Evolutionary conservation across 2,797 vertebrate species (phyloP).

Genomic region (Buphagus erythrorhynchus): DNA sequence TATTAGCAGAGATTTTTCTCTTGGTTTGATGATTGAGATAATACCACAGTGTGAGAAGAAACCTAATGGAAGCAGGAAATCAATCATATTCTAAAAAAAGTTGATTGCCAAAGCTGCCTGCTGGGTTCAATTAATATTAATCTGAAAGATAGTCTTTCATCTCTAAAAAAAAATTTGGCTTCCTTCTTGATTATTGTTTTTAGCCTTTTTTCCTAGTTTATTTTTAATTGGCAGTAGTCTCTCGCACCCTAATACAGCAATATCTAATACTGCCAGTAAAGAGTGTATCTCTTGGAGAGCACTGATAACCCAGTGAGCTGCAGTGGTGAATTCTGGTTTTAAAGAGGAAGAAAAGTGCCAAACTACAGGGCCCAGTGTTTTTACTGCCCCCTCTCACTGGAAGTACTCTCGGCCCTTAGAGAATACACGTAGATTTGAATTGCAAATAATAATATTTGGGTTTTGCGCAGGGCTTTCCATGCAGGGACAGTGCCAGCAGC

Average conservation of each 20-base stretch:
- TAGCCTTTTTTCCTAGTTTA: background rate
- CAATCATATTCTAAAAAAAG: background rate
- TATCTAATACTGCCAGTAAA: rapidly evolving
- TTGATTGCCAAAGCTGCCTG: background rate
- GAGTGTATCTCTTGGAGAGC: rapidly evolving
- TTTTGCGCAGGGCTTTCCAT: rapidly evolving
- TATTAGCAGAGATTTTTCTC: background rate
- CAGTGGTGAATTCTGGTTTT: background rate
- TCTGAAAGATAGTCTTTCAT: background rate
- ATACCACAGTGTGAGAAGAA: background rate
- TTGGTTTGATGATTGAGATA: background rate
- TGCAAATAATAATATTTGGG: rapidly evolving
- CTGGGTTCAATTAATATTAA: background rate
- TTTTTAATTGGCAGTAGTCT: background rate
- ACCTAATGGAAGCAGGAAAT: background rate
- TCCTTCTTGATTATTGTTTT: background rate
- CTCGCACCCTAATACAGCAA: background rate
- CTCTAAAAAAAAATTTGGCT: background rate
- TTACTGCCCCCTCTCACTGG: rapidly evolving
- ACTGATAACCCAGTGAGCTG: too few relatives aligned
- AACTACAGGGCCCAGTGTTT: too few relatives aligned
- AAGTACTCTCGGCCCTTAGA: background rate
- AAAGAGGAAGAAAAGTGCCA: too few relatives aligned
- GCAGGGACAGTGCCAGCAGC: background rate
- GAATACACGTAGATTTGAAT: rapidly evolving